Evolutionary conservation across 2,888 invertebrate species (phyloP).

Genomic region (Congeria kusceri): DNA sequence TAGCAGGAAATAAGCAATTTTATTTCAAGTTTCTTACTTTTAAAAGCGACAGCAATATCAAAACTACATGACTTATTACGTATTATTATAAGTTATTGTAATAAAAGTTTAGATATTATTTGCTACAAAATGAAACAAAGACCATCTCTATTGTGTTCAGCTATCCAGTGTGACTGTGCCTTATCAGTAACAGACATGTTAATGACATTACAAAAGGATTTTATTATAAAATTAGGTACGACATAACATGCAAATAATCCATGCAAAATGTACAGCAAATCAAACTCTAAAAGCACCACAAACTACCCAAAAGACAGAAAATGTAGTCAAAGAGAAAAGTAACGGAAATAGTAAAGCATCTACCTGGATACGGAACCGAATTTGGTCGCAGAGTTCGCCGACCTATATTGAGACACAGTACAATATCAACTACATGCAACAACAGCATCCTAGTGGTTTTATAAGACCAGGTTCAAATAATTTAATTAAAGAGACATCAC

Average conservation of each 20-base stretch:
- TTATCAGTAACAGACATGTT: too few species aligned
- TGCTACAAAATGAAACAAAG: too few species aligned
- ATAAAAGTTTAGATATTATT: too few species aligned
- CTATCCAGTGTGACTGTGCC: too few species aligned
- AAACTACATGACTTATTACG: not conserved
- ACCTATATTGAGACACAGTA: constrained; percentile 14
- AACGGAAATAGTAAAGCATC: not conserved
- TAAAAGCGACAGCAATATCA: not conserved
- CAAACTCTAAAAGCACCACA: not conserved
- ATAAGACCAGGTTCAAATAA: not conserved
- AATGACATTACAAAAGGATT: too few species aligned
- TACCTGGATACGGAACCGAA: constrained; percentile 57
- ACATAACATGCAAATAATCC: constrained; percentile 1
- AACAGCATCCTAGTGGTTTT: not conserved
- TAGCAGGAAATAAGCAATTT: too few species aligned
- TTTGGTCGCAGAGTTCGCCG: constrained; percentile 39
- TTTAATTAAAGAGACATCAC: not conserved
- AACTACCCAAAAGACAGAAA: constrained; percentile 4
- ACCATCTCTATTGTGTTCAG: too few species aligned
- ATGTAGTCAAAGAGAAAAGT: constrained; percentile 8
- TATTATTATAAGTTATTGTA: too few species aligned
- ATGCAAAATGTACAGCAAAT: constrained; percentile 10
- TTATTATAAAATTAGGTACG: not conserved
- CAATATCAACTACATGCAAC: constrained; percentile 9
- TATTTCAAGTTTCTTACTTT: too few species aligned